A percentile compares a stretch with the other conserved stretches of the same genome.
Conservation (phyloP, 2,113 vertebrate species). For the Dasyornis broadbenti region DNA sequence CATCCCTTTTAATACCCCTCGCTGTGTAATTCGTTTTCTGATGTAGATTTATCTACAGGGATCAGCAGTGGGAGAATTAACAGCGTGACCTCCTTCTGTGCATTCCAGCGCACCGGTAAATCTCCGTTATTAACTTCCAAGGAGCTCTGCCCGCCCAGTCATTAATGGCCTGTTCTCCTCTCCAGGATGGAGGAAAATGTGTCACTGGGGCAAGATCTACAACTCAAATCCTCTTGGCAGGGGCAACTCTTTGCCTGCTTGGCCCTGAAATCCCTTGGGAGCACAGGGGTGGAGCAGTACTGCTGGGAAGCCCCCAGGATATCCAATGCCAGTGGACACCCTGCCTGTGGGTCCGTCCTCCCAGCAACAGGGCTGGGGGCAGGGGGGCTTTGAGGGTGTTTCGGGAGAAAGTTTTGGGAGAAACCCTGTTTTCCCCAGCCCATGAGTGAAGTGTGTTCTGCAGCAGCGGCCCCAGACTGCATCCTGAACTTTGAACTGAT, state of each 20-base stretch:
- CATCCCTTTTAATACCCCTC: neutral
- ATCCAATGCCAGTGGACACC: fast-evolving
- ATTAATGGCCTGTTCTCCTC: neutral
- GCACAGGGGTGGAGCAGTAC: fast-evolving
- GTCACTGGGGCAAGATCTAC: neutral
- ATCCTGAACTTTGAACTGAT: neutral
- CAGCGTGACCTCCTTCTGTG: conserved; percentile 3
- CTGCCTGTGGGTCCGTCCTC: fast-evolving
- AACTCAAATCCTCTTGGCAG: fast-evolving
- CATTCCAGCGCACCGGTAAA: neutral
- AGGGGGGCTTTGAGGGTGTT: too few species aligned
- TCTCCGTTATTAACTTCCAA: neutral
- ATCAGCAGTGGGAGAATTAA: neutral
- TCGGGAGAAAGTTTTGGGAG: neutral
- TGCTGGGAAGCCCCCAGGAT: neutral
- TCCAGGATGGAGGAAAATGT: neutral
- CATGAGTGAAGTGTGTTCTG: fast-evolving
- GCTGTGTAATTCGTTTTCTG: neutral
- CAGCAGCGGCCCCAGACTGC: fast-evolving
- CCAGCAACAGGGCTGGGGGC: neutral
- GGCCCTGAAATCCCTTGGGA: neutral
- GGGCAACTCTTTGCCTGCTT: neutral
- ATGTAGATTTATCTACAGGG: conserved; percentile 1
- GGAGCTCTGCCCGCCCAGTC: neutral
- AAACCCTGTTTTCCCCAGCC: neutral